Evolutionary conservation across 2,797 vertebrate genomes (phyloP), one percentile per base, ranked within the genome.

Genomic region (Tadarida brasiliensis): DNA sequence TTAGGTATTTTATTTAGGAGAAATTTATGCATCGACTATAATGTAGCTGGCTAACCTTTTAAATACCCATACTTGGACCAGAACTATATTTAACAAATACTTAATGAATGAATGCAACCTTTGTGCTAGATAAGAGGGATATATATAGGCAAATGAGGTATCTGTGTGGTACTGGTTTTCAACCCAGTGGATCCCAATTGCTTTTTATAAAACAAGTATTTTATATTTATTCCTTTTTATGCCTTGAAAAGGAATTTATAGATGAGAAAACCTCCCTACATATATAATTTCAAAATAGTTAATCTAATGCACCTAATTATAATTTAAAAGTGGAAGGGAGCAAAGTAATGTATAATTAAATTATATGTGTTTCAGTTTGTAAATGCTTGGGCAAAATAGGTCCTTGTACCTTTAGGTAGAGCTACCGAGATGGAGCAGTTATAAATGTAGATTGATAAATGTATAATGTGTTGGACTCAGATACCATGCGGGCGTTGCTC

Each of bases 1-100:
- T 88, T n/a, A 87, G 22, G 35, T 96, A 26, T 87, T 94, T 96
- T 77, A 78, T 65, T 2, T 63, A 77, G 77, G 67, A 91, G 67
- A 82, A 59, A 65, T 76, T 35, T 35, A 81, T 81, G 10, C 39
- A 9, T 92, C 59, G 47, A 87, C 35, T 87, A 22, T 7, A 51
- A 4, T 84, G 19, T 78, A 35, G 63, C 20, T 49, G n/a, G 33
- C 24, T 73, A 51, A 77, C 16, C 47, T 95, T 92, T 92, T 61
- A 59, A 65, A 63, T 70, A 4, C 39, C 28, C 24, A 16, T 74
- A 4, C 49, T 39, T 33, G 35, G 56, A 81, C 30, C 57, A 86
- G 16, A 77, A 28, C 59, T 44, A 3, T 74, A n/a, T 78, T 89
- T 54, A 83, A 5, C 4, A 84, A 30, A 39, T 73, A 30, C 22